These are phyloP conservation scores for Lithobates sylvaticus DNA, from an alignment of 2,797 vertebrate genomes.

Conservation along the genomic window DNA sequence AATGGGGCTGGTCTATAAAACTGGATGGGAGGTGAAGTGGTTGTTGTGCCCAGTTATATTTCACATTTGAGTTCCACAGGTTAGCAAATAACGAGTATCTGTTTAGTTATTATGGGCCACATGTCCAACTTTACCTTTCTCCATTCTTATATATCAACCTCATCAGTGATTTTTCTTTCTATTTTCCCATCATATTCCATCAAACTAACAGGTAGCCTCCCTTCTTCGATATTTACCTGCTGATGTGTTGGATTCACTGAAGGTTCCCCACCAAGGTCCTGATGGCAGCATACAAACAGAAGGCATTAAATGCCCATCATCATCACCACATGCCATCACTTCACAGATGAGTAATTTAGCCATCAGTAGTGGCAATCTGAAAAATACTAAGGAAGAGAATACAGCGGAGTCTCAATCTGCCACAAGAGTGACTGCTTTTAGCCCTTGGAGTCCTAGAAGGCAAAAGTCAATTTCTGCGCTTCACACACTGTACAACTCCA, in stretches of 20 bases:
- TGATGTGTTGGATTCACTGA: conserved; percentile 31
- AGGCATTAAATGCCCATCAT: background rate
- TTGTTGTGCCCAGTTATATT: background rate
- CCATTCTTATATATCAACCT: background rate
- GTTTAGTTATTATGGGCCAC: background rate
- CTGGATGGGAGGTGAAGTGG: background rate
- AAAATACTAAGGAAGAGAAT: background rate
- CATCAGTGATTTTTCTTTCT: background rate
- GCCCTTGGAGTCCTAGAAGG: conserved; percentile 54
- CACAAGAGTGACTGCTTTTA: conserved; percentile 41
- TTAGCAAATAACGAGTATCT: background rate
- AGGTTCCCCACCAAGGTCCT: background rate
- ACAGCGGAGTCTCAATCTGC: background rate
- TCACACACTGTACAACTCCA: conserved; percentile 47
- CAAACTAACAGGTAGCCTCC: conserved; percentile 44
- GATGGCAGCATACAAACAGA: background rate
- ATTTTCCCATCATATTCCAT: background rate
- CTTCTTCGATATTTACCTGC: background rate
- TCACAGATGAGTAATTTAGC: conserved; percentile 7
- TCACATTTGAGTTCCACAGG: background rate
- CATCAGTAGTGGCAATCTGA: background rate
- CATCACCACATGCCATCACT: conserved; percentile 1
- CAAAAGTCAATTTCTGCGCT: conserved; percentile 3
- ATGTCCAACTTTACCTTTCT: background rate
- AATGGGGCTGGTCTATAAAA: background rate